Base-by-base conservation (phyloP, 2,888 invertebrate species). In the Folsomia manolachei region DNA sequence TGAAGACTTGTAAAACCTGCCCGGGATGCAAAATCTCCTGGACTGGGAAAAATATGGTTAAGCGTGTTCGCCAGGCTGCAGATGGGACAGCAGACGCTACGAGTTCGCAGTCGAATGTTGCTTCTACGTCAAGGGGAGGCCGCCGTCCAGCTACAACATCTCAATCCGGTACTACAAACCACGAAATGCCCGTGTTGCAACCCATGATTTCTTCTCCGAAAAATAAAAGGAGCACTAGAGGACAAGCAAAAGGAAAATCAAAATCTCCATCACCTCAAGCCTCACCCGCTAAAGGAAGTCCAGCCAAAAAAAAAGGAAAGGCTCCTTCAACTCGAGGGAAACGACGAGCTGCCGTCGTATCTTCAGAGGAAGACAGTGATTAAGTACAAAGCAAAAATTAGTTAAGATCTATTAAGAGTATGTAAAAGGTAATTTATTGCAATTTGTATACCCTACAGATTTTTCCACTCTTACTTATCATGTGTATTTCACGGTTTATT, bases 111-210 rank as follows among this genome's bases (percentile, higher is more conserved):
- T 4, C 4, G 39, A 39, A 39, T 14, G 14, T 14, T 9, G 7
- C 39, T 9, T 39, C 39, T 39, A 39, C 39, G 4, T 39, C 39
- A 39, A 39, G 39, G 39, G 39, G 39, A 9, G 39, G 39, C 14
- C 39, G 39, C 7, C 39, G 39, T 39, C 39, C 4, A 14, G 7
- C 4, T 4, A 14, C 39, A 9, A 9, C 39, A 9, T 14, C 39
- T 9, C 39, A 39, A 39, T 39, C 39, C 7, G 14, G 14, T 4
- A 4, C 4, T 9, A 39, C 4, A 39, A 39, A 14, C 39, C 39
- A 67, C 23, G 73, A 72, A 9, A 75, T 75, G 75, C 75, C 75
- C 1, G 60, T 71, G 39, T 70, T 75, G 25, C 73, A 75, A n/a
- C 73, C 75, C 0, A 69, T 73, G 62, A 62, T 69, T 7, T 63